Evolutionary conservation across 2,888 invertebrate species (phyloP).

Genomic region (Mayetiola destructor): DNA sequence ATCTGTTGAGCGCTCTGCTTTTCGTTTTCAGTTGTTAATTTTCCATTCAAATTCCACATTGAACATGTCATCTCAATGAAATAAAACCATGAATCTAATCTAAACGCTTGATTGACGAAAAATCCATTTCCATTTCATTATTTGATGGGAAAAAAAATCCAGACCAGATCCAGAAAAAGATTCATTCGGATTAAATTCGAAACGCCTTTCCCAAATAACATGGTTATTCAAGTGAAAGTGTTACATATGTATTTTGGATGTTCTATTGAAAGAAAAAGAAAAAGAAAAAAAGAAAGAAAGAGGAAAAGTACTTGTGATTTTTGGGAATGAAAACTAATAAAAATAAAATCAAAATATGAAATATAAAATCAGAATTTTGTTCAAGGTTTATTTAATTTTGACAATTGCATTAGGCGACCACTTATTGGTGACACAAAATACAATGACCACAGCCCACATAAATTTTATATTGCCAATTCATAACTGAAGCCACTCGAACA

Average conservation of each 20-base stretch:
- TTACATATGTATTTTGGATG: no score
- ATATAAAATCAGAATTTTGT: no score
- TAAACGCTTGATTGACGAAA: not conserved
- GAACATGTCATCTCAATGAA: not conserved
- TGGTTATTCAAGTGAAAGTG: no score
- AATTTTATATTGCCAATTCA: not conserved
- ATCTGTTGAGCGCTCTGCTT: not conserved
- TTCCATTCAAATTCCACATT: not conserved
- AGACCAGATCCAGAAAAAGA: not conserved
- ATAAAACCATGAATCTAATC: not conserved
- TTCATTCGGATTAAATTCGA: not conserved
- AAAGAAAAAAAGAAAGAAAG: no score
- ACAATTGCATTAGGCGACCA: not conserved
- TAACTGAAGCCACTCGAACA: not conserved
- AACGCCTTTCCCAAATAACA: not conserved
- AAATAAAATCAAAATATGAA: no score
- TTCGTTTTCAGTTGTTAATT: not conserved
- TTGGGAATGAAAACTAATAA: no score
- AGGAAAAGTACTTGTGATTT: no score
- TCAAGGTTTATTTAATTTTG: constrained; percentile 1
- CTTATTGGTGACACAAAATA: no score
- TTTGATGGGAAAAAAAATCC: not conserved
- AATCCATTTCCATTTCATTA: not conserved
- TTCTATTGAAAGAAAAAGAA: no score
- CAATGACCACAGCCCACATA: no score